phyloP scores from a whole-genome alignment of 2,888 invertebrate species.

The Blera fallax region DNA sequence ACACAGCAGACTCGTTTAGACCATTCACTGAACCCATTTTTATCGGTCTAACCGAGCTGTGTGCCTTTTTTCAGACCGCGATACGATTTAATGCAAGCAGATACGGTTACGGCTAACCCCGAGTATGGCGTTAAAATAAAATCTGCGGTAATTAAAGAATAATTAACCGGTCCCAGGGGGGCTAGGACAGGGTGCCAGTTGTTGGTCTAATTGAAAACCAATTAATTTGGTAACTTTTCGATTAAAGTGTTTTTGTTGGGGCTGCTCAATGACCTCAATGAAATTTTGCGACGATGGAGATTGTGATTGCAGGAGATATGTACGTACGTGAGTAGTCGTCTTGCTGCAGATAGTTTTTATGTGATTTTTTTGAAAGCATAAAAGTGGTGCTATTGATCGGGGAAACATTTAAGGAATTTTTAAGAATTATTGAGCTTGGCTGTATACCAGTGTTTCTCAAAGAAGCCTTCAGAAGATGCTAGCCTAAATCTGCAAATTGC shows the following conservation, averaged over 20 bases:
- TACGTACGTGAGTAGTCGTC: too few relatives aligned
- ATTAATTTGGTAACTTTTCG: constrained; percentile 12
- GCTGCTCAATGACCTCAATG: not conserved
- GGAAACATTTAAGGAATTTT: too few relatives aligned
- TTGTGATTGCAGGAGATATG: too few relatives aligned
- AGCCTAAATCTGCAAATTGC: too few relatives aligned
- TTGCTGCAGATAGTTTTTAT: too few relatives aligned
- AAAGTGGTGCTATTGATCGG: too few relatives aligned
- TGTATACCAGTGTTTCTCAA: too few relatives aligned
- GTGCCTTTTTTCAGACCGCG: not conserved
- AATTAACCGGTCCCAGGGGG: not conserved
- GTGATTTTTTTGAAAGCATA: too few relatives aligned
- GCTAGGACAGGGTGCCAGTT: not conserved
- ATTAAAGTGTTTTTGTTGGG: not conserved
- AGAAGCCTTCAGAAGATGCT: too few relatives aligned
- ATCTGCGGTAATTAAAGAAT: not conserved
- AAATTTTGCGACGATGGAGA: not conserved
- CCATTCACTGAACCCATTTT: not conserved
- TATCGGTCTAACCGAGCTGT: not conserved
- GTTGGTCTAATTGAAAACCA: constrained; percentile 34
- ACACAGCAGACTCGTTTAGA: constrained; percentile 1
- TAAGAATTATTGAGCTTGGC: too few relatives aligned
- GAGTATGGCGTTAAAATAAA: not conserved
- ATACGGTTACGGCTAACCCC: not conserved
- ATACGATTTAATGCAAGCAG: not conserved